Base-by-base conservation (phyloP, 2,888 invertebrate genomes). In the Trachelus tabidus region DNA sequence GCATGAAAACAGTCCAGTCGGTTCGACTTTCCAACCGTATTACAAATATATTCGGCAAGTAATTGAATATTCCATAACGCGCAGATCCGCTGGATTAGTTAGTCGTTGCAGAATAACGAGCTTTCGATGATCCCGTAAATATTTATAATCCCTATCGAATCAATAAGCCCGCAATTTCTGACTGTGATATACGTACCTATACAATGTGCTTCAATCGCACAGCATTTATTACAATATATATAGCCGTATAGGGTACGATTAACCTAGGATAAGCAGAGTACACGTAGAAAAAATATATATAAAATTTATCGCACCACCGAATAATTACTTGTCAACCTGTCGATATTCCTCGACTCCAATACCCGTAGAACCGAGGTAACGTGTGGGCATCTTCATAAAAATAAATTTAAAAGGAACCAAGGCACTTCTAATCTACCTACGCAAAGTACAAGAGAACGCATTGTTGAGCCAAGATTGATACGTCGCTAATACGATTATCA, bases 401-500 rank as follows among this genome's bases (percentile, higher is more conserved):
- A 56, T 56, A 56, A 9, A 56, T 56, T 56, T 56, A 15, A 56
- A 56, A 56, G 23, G 23, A 56, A 56, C 23, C 23, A 56, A 56
- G 9, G 9, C 23, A 56, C 56, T 23, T 56, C 56, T 56, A 56
- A 56, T 56, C 56, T 56, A 56, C 56, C 56, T 56, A 56, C 56
- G 56, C 23, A 56, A 56, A 56, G 56, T 56, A 71, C 6, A 34
- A 15, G 11, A 4, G 31, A 31, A 12, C 34, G 31, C 71, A 71
- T 71, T 79, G 81, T 80, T 80, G 80, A 40, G 81, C 73, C 78
- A 82, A 86, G 85, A 86, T 87, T 86, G 87, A 87, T 86, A 86
- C 85, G 86, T 83, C 79, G 81, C 79, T 86, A 86, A 86, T 86
- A 83, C 83, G 86, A 86, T 86, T 87, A 87, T 88, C 86, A 86